These are phyloP conservation scores for Apodemus agrarius DNA, from an alignment of 2,797 vertebrate species.

Conservation along the genomic window DNA sequence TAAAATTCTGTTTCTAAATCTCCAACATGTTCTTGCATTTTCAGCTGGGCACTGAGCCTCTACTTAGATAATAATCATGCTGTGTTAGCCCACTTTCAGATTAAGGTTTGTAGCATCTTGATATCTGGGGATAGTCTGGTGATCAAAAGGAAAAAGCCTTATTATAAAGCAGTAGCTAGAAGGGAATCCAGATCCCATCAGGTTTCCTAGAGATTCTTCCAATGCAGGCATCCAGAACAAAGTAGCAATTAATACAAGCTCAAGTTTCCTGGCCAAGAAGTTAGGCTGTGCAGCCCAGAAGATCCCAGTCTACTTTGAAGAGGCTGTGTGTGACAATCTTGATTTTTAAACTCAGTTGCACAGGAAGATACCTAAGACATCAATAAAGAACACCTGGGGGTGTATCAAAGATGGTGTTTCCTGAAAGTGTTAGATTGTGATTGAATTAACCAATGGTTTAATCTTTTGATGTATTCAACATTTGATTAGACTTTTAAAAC, in stretches of 20 bases:
- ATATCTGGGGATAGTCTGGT: neutral
- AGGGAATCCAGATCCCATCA: neutral
- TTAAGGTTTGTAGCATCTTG: neutral
- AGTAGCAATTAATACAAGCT: neutral
- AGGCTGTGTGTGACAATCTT: neutral
- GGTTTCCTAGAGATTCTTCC: neutral
- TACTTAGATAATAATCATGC: neutral
- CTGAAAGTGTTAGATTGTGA: neutral
- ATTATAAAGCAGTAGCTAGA: neutral
- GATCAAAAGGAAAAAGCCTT: neutral
- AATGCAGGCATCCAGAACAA: neutral
- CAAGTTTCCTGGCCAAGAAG: neutral
- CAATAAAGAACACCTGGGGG: neutral
- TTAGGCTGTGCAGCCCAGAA: neutral
- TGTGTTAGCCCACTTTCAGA: neutral
- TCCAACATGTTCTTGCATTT: neutral
- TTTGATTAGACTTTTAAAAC: neutral
- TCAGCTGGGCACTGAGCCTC: neutral
- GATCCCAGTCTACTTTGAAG: neutral
- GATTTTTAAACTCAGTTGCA: neutral
- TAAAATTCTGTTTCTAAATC: slow-evolving; percentile 16
- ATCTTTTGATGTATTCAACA: neutral
- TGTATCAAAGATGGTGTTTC: neutral
- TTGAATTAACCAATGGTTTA: neutral
- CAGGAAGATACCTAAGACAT: neutral